Evolutionary conservation across 2,797 vertebrate genomes (phyloP).

Genomic region (Sciaenops ocellatus): DNA sequence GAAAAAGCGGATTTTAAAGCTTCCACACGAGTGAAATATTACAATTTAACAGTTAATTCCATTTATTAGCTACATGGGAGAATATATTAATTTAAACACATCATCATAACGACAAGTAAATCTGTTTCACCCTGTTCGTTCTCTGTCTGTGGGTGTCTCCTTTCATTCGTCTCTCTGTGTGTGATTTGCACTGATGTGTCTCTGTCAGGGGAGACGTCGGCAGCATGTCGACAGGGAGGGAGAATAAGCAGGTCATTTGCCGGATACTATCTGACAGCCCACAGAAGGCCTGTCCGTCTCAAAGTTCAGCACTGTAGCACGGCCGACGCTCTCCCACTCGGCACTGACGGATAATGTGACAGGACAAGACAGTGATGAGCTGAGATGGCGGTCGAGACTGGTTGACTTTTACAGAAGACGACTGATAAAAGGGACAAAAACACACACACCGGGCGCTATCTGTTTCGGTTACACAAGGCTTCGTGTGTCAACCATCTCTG

Average conservation of each 20-base stretch:
- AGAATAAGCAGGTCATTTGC: slow-evolving; percentile 67
- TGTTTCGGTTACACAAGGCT: slow-evolving; percentile 10
- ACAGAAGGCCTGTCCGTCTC: slow-evolving; percentile 73
- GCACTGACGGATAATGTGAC: slow-evolving; percentile 70
- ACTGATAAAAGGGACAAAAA: slow-evolving; percentile 58
- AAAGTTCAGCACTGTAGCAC: slow-evolving; percentile 57
- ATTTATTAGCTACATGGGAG: background rate
- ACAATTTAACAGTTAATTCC: background rate
- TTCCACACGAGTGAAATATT: background rate
- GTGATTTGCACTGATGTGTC: slow-evolving; percentile 56
- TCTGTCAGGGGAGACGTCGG: slow-evolving; percentile 55
- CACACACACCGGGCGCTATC: slow-evolving; percentile 27
- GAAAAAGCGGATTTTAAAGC: background rate
- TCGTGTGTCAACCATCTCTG: background rate
- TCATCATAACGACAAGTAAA: slow-evolving; percentile 9
- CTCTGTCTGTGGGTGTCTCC: slow-evolving; percentile 31
- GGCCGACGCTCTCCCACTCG: slow-evolving; percentile 30
- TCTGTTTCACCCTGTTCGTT: background rate
- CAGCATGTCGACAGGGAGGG: slow-evolving; percentile 43
- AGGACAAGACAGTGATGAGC: slow-evolving; percentile 74
- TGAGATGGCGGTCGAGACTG: slow-evolving; percentile 32
- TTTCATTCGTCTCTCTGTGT: slow-evolving; percentile 35
- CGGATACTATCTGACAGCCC: slow-evolving; percentile 76
- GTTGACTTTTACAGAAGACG: slow-evolving; percentile 49
- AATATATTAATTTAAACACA: background rate